Percentiles rank a stretch among this genome's conserved stretches.
These are phyloP conservation scores for Dallia pectoralis DNA, from an alignment of 2,797 vertebrate species.

Conservation along the genomic window DNA sequence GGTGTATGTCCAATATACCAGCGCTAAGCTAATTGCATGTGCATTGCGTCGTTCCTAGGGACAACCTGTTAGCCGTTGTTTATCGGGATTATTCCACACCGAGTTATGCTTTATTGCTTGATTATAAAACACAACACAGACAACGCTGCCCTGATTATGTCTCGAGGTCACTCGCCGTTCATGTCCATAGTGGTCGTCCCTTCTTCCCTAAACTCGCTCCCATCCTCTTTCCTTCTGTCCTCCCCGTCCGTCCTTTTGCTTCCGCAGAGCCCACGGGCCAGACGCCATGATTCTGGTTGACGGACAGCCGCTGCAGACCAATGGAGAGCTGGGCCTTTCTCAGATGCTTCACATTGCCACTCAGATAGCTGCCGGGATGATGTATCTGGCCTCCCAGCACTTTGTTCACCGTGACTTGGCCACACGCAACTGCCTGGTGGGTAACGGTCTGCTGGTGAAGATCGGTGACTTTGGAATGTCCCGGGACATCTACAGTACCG, in stretches of 20 bases:
- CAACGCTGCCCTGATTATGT: neutral
- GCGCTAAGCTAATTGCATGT: too few species aligned
- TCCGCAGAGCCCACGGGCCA: constrained; percentile 89
- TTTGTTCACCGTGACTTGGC: constrained; percentile 98
- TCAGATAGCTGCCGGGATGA: constrained; percentile 96
- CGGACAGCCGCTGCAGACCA: constrained; percentile 91
- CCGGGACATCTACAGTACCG: constrained; percentile 98
- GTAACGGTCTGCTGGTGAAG: constrained; percentile 94
- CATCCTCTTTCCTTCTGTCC: neutral
- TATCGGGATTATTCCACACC: too few species aligned
- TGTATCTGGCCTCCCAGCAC: constrained; percentile 96
- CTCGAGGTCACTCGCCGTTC: too few species aligned
- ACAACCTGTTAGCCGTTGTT: too few species aligned
- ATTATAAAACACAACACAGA: neutral
- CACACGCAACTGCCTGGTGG: constrained; percentile 96
- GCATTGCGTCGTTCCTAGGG: too few species aligned
- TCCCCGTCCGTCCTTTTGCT: neutral
- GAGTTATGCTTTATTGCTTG: too few species aligned
- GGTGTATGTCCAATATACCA: too few species aligned
- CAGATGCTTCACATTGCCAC: constrained; percentile 97
- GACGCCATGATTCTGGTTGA: constrained; percentile 96
- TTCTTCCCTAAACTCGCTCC: neutral
- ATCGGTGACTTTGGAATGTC: constrained; percentile 99
- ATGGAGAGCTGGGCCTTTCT: constrained; percentile 90
- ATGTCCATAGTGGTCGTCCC: too few species aligned